A percentile compares a stretch with the other conserved stretches of the same genome.
Conservation (phyloP, 2,797 vertebrate species). For the Onychomys torridus region DNA sequence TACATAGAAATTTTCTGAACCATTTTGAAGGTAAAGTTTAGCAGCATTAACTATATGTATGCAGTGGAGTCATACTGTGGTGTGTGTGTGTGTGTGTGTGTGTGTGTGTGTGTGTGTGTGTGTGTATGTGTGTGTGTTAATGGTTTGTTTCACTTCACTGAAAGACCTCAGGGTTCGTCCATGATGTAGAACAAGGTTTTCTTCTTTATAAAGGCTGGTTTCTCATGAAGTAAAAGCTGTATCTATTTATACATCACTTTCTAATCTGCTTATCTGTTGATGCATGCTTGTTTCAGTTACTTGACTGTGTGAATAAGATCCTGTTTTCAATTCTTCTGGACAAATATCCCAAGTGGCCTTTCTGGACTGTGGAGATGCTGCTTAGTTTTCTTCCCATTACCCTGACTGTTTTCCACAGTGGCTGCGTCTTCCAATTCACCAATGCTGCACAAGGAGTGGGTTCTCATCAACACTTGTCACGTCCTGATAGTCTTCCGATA, state of each 20-base stretch:
- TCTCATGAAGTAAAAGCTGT: background rate
- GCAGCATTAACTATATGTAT: background rate
- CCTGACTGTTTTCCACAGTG: background rate
- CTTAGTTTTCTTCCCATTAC: background rate
- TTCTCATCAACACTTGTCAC: background rate
- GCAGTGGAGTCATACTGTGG: background rate
- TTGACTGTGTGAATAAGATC: background rate
- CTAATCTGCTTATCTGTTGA: background rate
- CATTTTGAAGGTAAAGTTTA: background rate
- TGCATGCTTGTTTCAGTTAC: background rate
- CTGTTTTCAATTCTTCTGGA: conserved; percentile 1
- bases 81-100: background rate
- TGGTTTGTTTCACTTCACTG: conserved; percentile 25
- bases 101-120: background rate
- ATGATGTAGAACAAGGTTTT: background rate
- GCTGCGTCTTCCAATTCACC: background rate
- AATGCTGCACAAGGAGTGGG: background rate
- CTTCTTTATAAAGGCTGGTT: background rate
- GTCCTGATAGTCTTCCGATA: background rate
- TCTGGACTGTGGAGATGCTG: background rate
- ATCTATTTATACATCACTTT: background rate
- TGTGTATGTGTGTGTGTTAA: too few species aligned
- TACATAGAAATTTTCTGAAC: background rate
- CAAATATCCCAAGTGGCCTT: background rate
- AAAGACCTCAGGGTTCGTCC: background rate